Conservation (phyloP, 2,113 vertebrate species). For the Centropus bengalensis region DNA sequence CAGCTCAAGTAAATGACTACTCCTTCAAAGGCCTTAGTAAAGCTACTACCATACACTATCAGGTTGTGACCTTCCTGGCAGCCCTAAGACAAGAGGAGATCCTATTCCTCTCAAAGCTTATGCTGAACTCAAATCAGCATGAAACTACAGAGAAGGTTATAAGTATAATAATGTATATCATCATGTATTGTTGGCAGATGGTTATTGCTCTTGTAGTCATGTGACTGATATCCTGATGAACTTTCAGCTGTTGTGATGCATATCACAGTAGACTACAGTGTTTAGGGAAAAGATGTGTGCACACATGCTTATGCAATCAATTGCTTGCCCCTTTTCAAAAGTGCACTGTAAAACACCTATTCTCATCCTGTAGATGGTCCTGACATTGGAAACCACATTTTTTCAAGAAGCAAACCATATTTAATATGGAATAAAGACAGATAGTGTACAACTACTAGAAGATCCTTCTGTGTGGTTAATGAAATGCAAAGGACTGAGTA, state of each 20-base stretch:
- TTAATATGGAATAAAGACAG: background rate
- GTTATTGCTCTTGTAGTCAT: background rate
- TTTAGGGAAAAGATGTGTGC: background rate
- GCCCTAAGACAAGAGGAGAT: background rate
- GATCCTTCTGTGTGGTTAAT: background rate
- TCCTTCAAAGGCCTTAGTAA: background rate
- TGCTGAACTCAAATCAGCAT: background rate
- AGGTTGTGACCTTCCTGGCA: background rate
- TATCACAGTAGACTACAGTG: background rate
- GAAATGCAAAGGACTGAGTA: background rate
- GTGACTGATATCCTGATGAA: background rate
- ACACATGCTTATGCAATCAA: background rate
- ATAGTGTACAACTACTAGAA: background rate
- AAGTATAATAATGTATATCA: background rate
- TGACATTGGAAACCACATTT: background rate
- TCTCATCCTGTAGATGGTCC: background rate
- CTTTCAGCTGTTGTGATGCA: background rate
- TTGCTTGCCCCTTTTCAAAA: background rate
- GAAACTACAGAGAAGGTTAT: background rate
- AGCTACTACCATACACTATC: background rate
- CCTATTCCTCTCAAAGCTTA: background rate
- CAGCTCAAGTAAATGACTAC: background rate
- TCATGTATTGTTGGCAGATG: background rate
- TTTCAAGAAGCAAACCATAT: background rate
- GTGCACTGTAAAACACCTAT: accelerated